Conservation (phyloP, 2,797 vertebrate genomes). For the Atherinosoma microstoma region DNA sequence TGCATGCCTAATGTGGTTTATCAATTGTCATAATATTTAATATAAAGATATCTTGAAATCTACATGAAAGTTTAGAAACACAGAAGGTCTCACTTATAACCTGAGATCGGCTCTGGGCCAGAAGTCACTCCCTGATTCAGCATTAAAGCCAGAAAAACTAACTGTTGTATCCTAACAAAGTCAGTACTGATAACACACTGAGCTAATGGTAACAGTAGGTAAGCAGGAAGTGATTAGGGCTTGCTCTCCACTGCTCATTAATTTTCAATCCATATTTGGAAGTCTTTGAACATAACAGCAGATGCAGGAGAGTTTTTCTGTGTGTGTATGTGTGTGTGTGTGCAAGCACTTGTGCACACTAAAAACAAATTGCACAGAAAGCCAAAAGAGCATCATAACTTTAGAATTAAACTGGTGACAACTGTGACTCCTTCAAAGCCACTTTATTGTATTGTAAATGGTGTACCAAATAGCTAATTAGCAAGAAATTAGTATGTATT, state of each 20-base stretch:
- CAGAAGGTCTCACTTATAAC: neutral
- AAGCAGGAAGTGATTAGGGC: conserved; percentile 64
- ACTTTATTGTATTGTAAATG: conserved; percentile 62
- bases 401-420: conserved; percentile 68
- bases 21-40: too few species aligned
- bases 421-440: conserved; percentile 54
- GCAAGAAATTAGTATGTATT: conserved; percentile 44
- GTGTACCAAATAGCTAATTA: conserved; percentile 68
- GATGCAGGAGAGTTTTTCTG: conserved; percentile 39
- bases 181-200: neutral
- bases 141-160: neutral
- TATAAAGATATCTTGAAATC: too few species aligned
- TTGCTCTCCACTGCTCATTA: conserved; percentile 66
- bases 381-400: conserved; percentile 59
- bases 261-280: conserved; percentile 58
- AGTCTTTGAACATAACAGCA: conserved; percentile 59
- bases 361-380: conserved; percentile 63
- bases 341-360: conserved; percentile 1
- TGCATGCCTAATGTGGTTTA: neutral
- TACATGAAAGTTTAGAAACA: neutral
- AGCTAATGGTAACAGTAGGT: conserved; percentile 42
- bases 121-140: neutral
- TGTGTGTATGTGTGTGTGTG: neutral
- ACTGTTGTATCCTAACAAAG: conserved; percentile 6
- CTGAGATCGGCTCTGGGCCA: neutral